Evolutionary conservation across 2,888 invertebrate genomes (phyloP).

Genomic region (Watsonalla binaria): DNA sequence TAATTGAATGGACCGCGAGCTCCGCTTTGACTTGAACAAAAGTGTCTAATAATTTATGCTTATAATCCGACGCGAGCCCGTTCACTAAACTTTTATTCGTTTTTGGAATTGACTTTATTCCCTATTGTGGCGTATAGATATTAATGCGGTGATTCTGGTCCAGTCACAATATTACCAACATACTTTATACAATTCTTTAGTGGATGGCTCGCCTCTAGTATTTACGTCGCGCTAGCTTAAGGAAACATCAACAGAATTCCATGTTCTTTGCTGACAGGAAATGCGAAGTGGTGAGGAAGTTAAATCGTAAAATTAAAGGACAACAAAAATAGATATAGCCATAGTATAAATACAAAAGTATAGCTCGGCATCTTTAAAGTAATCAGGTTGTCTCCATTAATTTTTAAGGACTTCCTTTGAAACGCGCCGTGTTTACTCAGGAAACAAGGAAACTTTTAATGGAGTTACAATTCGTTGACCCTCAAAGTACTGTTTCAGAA

Average conservation of each 20-base stretch:
- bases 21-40: slow-evolving; percentile 72
- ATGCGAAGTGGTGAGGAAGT: slow-evolving; percentile 38
- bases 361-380: slow-evolving; percentile 49
- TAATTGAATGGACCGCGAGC: slow-evolving; percentile 72
- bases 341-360: slow-evolving; percentile 39
- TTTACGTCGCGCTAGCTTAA: slow-evolving; percentile 48
- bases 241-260: slow-evolving; percentile 40
- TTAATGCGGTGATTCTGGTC: slow-evolving; percentile 59
- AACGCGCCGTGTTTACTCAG: slow-evolving; percentile 60
- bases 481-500: slow-evolving; percentile 41
- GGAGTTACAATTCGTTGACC: slow-evolving; percentile 71
- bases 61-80: slow-evolving; percentile 72
- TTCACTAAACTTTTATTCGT: slow-evolving; percentile 56
- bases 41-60: slow-evolving; percentile 76
- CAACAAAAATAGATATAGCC: slow-evolving; percentile 52
- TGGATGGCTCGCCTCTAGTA: slow-evolving; percentile 45
- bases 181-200: slow-evolving; percentile 56
- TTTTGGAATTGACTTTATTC: slow-evolving; percentile 59
- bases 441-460: slow-evolving; percentile 75
- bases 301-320: slow-evolving; percentile 39
- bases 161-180: slow-evolving; percentile 68
- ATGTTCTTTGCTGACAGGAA: slow-evolving; percentile 28
- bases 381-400: slow-evolving; percentile 74
- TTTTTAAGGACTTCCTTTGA: slow-evolving; percentile 76
- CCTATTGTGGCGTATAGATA: slow-evolving; percentile 64